These are phyloP conservation scores for Hypotaenidia okinawae DNA, from an alignment of 2,797 vertebrate genomes.

Conservation along the genomic window DNA sequence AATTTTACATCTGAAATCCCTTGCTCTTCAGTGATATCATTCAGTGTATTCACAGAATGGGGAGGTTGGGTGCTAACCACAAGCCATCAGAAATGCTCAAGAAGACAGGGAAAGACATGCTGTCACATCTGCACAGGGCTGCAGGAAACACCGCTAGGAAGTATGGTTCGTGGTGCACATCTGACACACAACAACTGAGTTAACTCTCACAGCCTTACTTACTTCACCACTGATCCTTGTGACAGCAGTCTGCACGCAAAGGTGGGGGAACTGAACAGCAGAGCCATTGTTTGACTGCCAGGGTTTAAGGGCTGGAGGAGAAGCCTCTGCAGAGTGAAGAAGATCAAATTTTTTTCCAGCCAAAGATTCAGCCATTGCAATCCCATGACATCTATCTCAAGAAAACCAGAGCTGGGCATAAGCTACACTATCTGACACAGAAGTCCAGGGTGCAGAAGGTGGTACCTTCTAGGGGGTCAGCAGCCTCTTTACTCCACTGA, in stretches of 20 bases:
- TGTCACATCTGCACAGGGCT: not conserved
- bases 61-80: not conserved
- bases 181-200: not conserved
- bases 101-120: not conserved
- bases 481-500: not conserved
- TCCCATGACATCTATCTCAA: rapidly evolving
- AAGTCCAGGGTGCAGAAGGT: not conserved
- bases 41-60: not conserved
- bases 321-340: constrained; percentile 73
- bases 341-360: not conserved
- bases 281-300: constrained; percentile 82
- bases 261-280: constrained; percentile 81
- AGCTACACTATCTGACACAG: not conserved
- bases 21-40: not conserved
- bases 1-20: not conserved
- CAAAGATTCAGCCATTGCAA: not conserved
- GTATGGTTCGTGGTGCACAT: not conserved
- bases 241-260: constrained; percentile 85
- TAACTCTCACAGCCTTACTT: constrained; percentile 27
- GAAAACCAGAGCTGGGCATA: not conserved
- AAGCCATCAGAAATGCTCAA: not conserved
- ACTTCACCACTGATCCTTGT: constrained; percentile 84
- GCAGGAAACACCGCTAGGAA: not conserved
- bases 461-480: not conserved
- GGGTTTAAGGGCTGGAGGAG: constrained; percentile 75